Percentiles rank a stretch among this genome's conserved stretches.
phyloP scores from a whole-genome alignment of 37 sponge, comb jelly and placozoan genomes.

The Halichondria panicea region DNA sequence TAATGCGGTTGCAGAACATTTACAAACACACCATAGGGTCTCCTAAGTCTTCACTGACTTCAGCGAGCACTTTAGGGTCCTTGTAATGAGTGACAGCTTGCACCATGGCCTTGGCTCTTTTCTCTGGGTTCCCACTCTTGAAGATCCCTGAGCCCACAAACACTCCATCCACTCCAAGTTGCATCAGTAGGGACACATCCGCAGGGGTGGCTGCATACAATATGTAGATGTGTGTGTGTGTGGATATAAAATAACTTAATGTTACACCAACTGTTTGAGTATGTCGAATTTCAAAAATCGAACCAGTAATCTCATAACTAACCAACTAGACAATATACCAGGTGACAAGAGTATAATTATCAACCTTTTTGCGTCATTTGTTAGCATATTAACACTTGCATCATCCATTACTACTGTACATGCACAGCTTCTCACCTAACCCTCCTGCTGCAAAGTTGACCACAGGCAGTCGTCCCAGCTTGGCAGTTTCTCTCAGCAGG shows the following conservation, averaged over 20 bases:
- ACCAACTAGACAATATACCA: too few relatives aligned
- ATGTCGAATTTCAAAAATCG: too few relatives aligned
- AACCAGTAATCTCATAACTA: too few relatives aligned
- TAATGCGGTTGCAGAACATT: not conserved
- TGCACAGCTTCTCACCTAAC: constrained; percentile 27
- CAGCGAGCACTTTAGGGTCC: constrained; percentile 59
- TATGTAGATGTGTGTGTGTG: too few relatives aligned
- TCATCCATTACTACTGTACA: not conserved
- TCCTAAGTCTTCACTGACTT: constrained; percentile 75
- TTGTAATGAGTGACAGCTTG: constrained; percentile 80
- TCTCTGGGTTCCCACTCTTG: constrained; percentile 74
- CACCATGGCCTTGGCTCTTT: constrained; percentile 78
- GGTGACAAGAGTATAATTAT: too few relatives aligned
- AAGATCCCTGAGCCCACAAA: constrained; percentile 87
- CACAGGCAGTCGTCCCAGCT: constrained; percentile 77
- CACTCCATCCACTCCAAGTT: constrained; percentile 81
- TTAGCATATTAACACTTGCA: too few relatives aligned
- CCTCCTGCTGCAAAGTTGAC: constrained; percentile 90
- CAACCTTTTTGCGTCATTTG: too few relatives aligned
- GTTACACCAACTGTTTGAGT: too few relatives aligned
- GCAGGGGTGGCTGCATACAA: constrained; percentile 75
- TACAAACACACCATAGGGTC: constrained; percentile 63
- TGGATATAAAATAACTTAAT: too few relatives aligned
- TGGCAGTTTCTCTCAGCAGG: constrained; percentile 70
- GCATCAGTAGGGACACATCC: constrained; percentile 80